Evolutionary conservation across 1,140 invertebrate genomes (phyloP), one percentile per base, ranked within the genome.

Genomic region (Frieseomelitta varia): DNA sequence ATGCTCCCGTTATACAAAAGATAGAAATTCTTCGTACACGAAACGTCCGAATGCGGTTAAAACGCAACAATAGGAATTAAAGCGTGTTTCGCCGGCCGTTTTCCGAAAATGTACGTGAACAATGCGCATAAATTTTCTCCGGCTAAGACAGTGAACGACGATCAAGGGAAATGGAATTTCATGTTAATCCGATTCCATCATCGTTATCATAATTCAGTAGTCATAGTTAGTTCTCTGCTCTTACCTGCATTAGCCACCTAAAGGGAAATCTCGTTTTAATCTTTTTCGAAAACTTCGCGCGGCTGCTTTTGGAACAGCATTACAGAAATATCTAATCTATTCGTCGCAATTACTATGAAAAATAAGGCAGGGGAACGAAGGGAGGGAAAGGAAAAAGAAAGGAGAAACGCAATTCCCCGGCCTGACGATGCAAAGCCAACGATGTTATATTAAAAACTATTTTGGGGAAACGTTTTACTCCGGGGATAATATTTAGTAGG

Each of bases 391-490:
- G 21, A 53, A 39, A 39, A 10, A 47, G 19, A 47, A n/a, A 58
- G 0, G 56, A 21, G 17, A 19, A 74, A 56, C 1, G 27, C 27
- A 79, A 58, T 71, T 39, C 24, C 56, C 27, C 30, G 4, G 10
- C 55, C n/a, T n/a, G 61, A 55, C 27, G 27, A 55, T 67, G 24
- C 71, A 39, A 51, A 79, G 56, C 39, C 67, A 51, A 34, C 27
- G 24, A 79, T 79, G 75, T 77, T 72, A 34, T 79, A 84, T 84
- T 79, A 79, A 84, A 83, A 84, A 84, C 76, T 61, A 84, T 84
- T 71, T 56, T 76, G 24, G 2, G 63, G 81, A 79, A 84, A 39
- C 47, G 39, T 79, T 58, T 79, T 56, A 27, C 55, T 30, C 55
- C 0, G 39, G 76, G 81, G 39, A 84, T 84, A 63, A 72, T 78